A percentile compares a stretch with the other conserved stretches of the same genome.
These are phyloP conservation scores for Drosophila mayri DNA, from an alignment of 1,140 invertebrate genomes.

Conservation along the genomic window DNA sequence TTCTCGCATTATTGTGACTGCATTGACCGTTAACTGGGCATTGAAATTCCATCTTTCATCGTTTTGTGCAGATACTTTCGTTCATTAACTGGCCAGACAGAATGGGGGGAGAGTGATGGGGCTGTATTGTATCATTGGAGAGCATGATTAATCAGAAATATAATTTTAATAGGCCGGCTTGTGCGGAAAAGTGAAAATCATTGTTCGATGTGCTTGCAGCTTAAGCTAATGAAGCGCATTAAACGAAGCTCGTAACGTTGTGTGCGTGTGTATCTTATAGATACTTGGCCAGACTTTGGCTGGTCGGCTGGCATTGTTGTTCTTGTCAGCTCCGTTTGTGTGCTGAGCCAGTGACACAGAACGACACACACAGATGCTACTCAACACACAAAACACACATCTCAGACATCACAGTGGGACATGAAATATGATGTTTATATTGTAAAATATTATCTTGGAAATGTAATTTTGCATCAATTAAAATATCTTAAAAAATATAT, in stretches of 20 bases:
- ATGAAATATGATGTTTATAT: not conserved
- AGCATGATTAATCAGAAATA: constrained; percentile 77
- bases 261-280: constrained; percentile 53
- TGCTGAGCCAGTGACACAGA: constrained; percentile 70
- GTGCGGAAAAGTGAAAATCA: constrained; percentile 70
- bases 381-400: constrained; percentile 30
- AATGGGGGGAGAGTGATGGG: not conserved
- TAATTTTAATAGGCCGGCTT: constrained; percentile 57
- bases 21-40: constrained; percentile 42
- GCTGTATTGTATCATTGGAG: constrained; percentile 39
- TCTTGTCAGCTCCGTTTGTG: constrained; percentile 28
- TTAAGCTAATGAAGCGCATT: constrained; percentile 77
- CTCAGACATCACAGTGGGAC: constrained; percentile 23
- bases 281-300: constrained; percentile 46
- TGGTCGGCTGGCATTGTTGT: constrained; percentile 34
- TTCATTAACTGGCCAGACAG: constrained; percentile 43
- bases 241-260: constrained; percentile 32
- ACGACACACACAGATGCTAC: constrained; percentile 30
- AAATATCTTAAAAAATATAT: not conserved
- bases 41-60: constrained; percentile 2
- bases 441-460: not conserved
- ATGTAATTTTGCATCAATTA: not conserved
- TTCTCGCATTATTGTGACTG: constrained; percentile 24
- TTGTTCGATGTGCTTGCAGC: constrained; percentile 47
- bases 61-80: constrained; percentile 24